Base-by-base conservation (phyloP, 2,113 vertebrate genomes). In the Poeciliopsis prolifica region DNA sequence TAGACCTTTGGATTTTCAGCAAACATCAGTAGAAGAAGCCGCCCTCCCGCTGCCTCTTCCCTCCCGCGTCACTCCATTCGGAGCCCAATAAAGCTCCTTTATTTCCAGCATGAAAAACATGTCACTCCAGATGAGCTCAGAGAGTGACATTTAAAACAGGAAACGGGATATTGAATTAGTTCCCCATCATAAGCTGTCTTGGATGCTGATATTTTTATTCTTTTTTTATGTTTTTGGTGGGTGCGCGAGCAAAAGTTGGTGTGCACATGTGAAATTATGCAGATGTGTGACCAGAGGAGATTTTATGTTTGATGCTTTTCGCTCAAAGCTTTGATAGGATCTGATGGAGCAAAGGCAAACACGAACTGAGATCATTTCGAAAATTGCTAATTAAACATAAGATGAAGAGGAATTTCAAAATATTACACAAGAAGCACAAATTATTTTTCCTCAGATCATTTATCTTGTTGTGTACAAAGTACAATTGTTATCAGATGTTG, bases 111-210 rank as follows among this genome's bases (percentile, higher is more conserved):
- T 90, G 93, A 91, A 94, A 93, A 94, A 91, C 90, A 92, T 87
- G 92, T 92, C 91, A 93, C 90, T 94, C 88, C 82, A 81, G 91
- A 94, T 92, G 93, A 93, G 90, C 90, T 94, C 91, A 92, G 78
- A 76, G 83, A 92, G 84, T 94, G 94, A 94, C 94, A 94, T 95
- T 94, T 95, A 92, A 94, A 95, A 92, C 86, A 88, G 91, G 90
- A 90, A 72, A 78, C 84, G 91, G 84, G 88, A 92, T 91, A 94
- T 90, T 93, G 90, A 94, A 94, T 94, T 94, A 94, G 91, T 94
- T 93, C 92, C 92, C 87, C 92, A 75, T 91, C 90, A 94, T 92
- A 90, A 93, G 87, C 88, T 77, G 86, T 82, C 88, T 84, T 78
- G 79, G 88, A 88, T 81, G 79, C 84, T 80, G 87, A 88, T 87